phyloP scores from a whole-genome alignment of 1,140 invertebrate genomes.

The Brachystomella parvula region DNA sequence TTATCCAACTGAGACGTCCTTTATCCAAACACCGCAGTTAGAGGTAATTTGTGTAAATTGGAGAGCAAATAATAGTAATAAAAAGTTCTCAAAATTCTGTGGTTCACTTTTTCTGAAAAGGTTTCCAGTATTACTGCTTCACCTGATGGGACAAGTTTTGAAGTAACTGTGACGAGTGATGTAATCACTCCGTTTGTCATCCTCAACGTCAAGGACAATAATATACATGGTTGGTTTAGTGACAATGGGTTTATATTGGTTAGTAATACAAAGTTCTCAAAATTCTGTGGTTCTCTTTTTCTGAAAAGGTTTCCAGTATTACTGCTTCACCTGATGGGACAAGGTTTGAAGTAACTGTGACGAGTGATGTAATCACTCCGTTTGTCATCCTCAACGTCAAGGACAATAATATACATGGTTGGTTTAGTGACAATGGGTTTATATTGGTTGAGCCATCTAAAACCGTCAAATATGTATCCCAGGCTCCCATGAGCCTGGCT shows the following conservation, averaged over 20 bases:
- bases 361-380: slow-evolving; percentile 48
- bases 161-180: slow-evolving; percentile 42
- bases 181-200: slow-evolving; percentile 57
- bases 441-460: slow-evolving; percentile 39
- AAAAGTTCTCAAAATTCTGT: too few relatives aligned
- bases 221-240: slow-evolving; percentile 50
- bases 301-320: background rate
- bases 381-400: slow-evolving; percentile 53
- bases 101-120: background rate
- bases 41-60: too few relatives aligned
- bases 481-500: slow-evolving; percentile 32
- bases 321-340: background rate
- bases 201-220: slow-evolving; percentile 41
- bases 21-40: slow-evolving; percentile 17
- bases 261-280: too few relatives aligned
- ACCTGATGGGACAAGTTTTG: slow-evolving; percentile 18
- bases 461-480: slow-evolving; percentile 41
- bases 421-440: slow-evolving; percentile 61
- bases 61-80: too few relatives aligned
- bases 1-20: slow-evolving; percentile 23
- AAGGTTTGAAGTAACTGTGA: slow-evolving; percentile 39
- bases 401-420: slow-evolving; percentile 41
- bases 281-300: too few relatives aligned
- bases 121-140: background rate
- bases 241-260: slow-evolving; percentile 56